phyloP scores from a whole-genome alignment of 2,113 vertebrate species.

The Crotalus viridis region DNA sequence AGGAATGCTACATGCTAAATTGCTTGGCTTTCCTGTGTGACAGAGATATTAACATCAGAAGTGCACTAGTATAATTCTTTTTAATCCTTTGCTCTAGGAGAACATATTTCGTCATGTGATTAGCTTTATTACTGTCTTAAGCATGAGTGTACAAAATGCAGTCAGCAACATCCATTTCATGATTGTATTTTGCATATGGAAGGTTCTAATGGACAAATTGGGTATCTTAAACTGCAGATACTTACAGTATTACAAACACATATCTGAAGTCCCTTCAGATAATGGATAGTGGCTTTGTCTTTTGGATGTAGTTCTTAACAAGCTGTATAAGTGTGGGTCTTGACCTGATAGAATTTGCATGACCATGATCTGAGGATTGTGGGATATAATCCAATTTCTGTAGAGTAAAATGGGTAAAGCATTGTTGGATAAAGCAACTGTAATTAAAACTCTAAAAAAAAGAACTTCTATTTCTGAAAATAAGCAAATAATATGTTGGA shows the following conservation, averaged over 20 bases:
- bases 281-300: background rate
- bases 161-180: background rate
- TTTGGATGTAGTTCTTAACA: background rate
- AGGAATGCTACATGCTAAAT: background rate
- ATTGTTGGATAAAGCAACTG: background rate
- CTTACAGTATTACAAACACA: background rate
- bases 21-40: background rate
- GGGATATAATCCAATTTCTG: background rate
- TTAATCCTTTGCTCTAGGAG: background rate
- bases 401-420: background rate
- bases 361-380: background rate
- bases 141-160: background rate
- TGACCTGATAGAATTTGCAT: background rate
- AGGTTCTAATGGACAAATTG: background rate
- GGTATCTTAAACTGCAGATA: background rate
- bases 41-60: background rate
- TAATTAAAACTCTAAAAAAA: background rate
- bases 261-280: background rate
- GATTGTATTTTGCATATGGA: background rate
- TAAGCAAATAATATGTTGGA: background rate
- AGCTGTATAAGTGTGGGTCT: background rate
- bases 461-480: background rate
- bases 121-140: background rate
- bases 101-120: background rate
- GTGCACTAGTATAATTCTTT: background rate